Conservation (phyloP, 2,797 vertebrate species). For the Meriones psammophilus region DNA sequence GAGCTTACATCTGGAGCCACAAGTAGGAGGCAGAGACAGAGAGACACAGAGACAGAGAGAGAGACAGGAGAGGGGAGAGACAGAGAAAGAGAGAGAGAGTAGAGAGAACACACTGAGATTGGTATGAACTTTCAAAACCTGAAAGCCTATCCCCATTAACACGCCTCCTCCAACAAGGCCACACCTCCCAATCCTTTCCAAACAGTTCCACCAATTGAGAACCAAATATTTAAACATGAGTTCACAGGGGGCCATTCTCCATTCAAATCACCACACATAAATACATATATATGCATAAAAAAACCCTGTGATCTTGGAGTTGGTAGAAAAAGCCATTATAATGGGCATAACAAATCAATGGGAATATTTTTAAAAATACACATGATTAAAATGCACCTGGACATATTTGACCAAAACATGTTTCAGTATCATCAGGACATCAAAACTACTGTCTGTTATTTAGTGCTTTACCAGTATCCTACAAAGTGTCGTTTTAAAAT, state of each 20-base stretch:
- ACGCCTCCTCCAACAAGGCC: too few relatives aligned
- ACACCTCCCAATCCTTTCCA: too few relatives aligned
- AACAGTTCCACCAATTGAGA: too few relatives aligned
- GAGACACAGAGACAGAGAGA: too few relatives aligned
- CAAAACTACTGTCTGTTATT: fast-evolving
- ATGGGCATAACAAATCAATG: too few relatives aligned
- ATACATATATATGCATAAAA: not conserved
- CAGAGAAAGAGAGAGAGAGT: not conserved
- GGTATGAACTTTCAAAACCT: too few relatives aligned
- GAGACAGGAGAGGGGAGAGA: fast-evolving
- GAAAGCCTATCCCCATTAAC: too few relatives aligned
- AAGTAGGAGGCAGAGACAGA: not conserved
- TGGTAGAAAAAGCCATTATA: fast-evolving
- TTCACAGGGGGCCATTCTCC: too few relatives aligned
- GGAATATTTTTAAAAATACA: not conserved
- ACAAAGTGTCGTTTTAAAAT: fast-evolving
- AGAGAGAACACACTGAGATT: too few relatives aligned
- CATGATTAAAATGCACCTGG: not conserved
- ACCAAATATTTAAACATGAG: too few relatives aligned
- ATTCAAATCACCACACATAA: too few relatives aligned
- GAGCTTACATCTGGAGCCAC: not conserved
- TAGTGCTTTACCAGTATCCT: not conserved
- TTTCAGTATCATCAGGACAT: fast-evolving
- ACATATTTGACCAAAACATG: too few relatives aligned
- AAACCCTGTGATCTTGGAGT: not conserved